A percentile compares a stretch with the other conserved stretches of the same genome.
These are phyloP conservation scores for Volucella bombylans DNA, from an alignment of 2,888 invertebrate species.

Conservation along the genomic window DNA sequence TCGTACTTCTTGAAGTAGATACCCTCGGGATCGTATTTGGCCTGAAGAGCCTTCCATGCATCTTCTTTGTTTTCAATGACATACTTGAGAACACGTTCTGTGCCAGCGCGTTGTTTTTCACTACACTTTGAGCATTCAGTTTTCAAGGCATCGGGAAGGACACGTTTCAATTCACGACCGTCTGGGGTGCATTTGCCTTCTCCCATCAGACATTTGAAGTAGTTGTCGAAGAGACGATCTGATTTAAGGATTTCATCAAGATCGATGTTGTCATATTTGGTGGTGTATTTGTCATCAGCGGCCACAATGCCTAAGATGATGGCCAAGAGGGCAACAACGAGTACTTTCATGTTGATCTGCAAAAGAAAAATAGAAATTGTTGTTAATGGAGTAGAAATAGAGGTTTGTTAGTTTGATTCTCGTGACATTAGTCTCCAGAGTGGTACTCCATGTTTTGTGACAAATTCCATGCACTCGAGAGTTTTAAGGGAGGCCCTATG, in stretches of 20 bases:
- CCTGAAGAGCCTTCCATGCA: constrained; percentile 86
- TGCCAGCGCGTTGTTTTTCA: constrained; percentile 85
- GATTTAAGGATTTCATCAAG: constrained; percentile 86
- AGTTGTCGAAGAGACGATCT: constrained; percentile 85
- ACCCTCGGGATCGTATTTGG: constrained; percentile 88
- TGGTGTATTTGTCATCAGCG: constrained; percentile 84
- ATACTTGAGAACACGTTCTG: constrained; percentile 86
- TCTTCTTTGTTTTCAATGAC: constrained; percentile 86
- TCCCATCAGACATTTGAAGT: constrained; percentile 86
- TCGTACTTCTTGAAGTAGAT: constrained; percentile 87
- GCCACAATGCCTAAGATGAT: constrained; percentile 81
- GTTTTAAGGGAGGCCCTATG: too few relatives aligned
- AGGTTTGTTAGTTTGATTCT: too few relatives aligned
- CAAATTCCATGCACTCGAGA: too few relatives aligned
- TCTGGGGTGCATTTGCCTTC: constrained; percentile 87
- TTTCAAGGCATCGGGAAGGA: constrained; percentile 88
- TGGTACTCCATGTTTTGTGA: too few relatives aligned
- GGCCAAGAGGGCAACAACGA: constrained; percentile 81
- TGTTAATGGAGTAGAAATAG: neutral
- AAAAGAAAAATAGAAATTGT: neutral
- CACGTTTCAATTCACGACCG: constrained; percentile 87
- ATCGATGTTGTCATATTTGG: constrained; percentile 87
- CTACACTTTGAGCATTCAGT: constrained; percentile 88
- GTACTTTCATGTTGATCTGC: constrained; percentile 82
- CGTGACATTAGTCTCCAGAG: too few relatives aligned